These are phyloP conservation scores for Austrolebias charrua DNA, from an alignment of 2,797 vertebrate species.

Conservation along the genomic window DNA sequence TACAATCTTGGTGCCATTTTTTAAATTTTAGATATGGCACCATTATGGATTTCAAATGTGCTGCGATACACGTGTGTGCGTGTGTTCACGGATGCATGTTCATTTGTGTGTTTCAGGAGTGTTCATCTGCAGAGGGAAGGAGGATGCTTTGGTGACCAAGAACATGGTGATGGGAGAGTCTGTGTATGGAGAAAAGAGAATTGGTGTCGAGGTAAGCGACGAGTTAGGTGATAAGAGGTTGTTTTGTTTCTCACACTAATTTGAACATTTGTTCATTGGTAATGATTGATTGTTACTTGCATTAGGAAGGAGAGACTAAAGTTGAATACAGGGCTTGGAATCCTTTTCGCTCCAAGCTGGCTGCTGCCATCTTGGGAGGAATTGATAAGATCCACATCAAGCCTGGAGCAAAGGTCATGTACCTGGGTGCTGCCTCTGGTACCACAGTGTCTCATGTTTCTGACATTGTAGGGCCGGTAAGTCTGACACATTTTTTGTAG, in stretches of 20 bases:
- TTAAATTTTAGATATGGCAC: neutral
- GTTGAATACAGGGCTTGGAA: slow-evolving; percentile 94
- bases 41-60: neutral
- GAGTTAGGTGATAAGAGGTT: neutral
- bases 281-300: too few relatives aligned
- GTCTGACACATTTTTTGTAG: slow-evolving; percentile 37
- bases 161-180: slow-evolving; percentile 93
- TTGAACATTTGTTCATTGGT: too few relatives aligned
- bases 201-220: slow-evolving; percentile 84
- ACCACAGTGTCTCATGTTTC: slow-evolving; percentile 94
- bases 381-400: slow-evolving; percentile 94
- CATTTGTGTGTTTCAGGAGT: slow-evolving; percentile 76
- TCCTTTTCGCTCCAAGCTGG: slow-evolving; percentile 91
- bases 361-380: slow-evolving; percentile 90
- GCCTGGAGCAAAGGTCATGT: slow-evolving; percentile 88
- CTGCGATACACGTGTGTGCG: neutral
- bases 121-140: slow-evolving; percentile 91
- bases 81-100: too few relatives aligned
- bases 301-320: slow-evolving; percentile 87
- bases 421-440: slow-evolving; percentile 91
- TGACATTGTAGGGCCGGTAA: slow-evolving; percentile 90
- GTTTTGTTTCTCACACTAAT: too few relatives aligned
- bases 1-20: neutral
- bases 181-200: slow-evolving; percentile 93
- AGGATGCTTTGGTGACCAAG: slow-evolving; percentile 89